phyloP scores from a whole-genome alignment of 2,888 invertebrate genomes.

The Phortica magna region DNA sequence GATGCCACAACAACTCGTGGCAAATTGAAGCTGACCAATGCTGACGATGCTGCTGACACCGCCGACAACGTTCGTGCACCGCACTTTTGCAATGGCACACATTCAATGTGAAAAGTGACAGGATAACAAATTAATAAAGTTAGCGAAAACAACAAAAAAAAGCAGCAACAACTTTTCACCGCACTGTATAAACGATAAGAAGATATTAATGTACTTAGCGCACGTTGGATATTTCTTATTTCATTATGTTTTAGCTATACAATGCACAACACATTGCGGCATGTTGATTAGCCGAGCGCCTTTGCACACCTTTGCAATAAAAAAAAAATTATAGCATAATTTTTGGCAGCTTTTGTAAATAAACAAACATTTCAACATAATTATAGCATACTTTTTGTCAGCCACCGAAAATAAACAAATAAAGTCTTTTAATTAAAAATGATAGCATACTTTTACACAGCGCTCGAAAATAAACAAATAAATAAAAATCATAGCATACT shows the following conservation, averaged over 20 bases:
- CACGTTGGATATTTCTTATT: background rate
- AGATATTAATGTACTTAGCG: background rate
- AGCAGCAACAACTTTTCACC: background rate
- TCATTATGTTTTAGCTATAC: background rate
- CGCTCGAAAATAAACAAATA: no score
- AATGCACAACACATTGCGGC: no score
- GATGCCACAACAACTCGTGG: background rate
- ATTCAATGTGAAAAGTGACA: conserved; percentile 63
- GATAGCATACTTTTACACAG: no score
- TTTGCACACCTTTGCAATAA: no score
- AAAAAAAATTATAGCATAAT: no score
- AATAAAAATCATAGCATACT: no score
- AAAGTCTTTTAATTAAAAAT: no score
- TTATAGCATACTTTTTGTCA: no score
- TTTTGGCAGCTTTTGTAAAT: no score
- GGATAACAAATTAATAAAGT: conserved; percentile 70
- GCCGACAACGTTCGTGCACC: background rate
- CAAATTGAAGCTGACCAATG: background rate
- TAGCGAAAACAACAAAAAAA: conserved; percentile 43
- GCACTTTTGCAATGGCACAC: conserved; percentile 43
- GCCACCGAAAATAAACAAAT: no score
- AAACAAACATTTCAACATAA: no score
- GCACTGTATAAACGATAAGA: background rate
- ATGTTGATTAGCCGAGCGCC: no score
- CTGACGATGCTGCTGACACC: background rate